A percentile compares a stretch with the other conserved stretches of the same genome.
These are phyloP conservation scores for Drosophila buzzatii DNA, from an alignment of 2,888 invertebrate genomes.

Conservation along the genomic window DNA sequence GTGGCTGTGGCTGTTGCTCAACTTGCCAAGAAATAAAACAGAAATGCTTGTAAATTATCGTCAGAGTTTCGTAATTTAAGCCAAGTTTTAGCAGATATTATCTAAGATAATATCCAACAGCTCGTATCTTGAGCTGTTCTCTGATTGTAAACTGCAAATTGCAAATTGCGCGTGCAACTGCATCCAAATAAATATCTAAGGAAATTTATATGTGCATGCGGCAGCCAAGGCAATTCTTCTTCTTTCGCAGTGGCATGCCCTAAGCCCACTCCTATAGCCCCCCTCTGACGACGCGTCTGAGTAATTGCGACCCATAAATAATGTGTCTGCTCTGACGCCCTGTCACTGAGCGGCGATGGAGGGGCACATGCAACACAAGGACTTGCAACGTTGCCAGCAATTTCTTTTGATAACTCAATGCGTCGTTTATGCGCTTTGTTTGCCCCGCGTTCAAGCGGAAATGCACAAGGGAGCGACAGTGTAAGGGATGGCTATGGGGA, in stretches of 20 bases:
- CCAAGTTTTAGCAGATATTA: conserved; percentile 19
- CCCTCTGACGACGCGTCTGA: conserved; percentile 27
- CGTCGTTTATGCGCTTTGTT: conserved; percentile 73
- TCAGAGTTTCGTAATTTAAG: conserved; percentile 36
- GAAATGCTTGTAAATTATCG: conserved; percentile 68
- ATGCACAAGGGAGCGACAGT: conserved; percentile 32
- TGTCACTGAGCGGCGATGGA: conserved; percentile 28
- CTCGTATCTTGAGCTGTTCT: conserved; percentile 22
- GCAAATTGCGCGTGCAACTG: conserved; percentile 42
- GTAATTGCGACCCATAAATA: conserved; percentile 68
- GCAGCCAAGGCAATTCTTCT: conserved; percentile 19
- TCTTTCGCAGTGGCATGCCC: conserved; percentile 1
- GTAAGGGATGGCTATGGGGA: neutral
- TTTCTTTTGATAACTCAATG: conserved; percentile 70
- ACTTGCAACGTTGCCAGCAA: conserved; percentile 52
- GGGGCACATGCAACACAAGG: conserved; percentile 10
- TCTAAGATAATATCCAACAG: conserved; percentile 6
- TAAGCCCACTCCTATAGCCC: neutral
- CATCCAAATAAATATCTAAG: conserved; percentile 8
- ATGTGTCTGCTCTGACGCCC: conserved; percentile 65
- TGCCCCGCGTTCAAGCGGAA: conserved; percentile 69
- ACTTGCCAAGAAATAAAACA: conserved; percentile 47
- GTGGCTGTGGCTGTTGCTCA: conserved; percentile 52
- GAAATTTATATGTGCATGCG: conserved; percentile 16
- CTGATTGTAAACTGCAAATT: conserved; percentile 33